Evolutionary conservation across 2,797 vertebrate species (phyloP), one percentile per base, ranked within the genome.

Genomic region (Acanthornis magna): DNA sequence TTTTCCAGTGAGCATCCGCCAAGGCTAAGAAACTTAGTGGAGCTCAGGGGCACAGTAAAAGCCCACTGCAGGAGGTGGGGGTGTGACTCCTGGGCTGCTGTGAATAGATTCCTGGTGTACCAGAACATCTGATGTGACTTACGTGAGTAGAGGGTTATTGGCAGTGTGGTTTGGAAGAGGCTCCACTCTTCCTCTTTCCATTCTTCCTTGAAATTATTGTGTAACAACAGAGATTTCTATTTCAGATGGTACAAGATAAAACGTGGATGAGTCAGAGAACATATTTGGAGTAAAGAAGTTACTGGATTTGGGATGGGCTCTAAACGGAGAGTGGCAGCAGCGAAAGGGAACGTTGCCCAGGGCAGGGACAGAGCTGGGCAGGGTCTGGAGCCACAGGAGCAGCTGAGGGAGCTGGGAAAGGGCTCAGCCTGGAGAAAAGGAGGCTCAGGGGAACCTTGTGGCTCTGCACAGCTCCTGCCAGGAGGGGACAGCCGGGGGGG

Each of bases 1-100:
- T 96, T 88, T 89, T 92, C 77, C 90, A 66, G 11, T 40, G 67
- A 96, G 94, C 88, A 70, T 65, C 94, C 53, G 12, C 90, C 88
- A 91, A 63, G 88, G 73, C 83, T 75, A 7, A 82, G 89, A 14
- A 95, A 58, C 62, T 58, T 81, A 34, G 76, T 73, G 77, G 91
- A 91, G 86, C 90, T 95, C 90, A 47, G 60, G 88, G 84, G n/a
- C 30, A 4, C 60, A 13, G 38, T 94, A 75, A 93, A 94, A 90
- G 13, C 16, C 1, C 11, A 2, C 34, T 7, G 53, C 40, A 79
- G 88, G 70, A 84, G 88, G 36, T 4, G 4, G n/a, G 60, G 27
- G 2, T 43, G 83, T 1, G 9, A 13, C 71, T 81, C 0, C 57
- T 54, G 48, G 34, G 51, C 76, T 70, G 79, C 70, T 82, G 62